Conservation (phyloP, 2,113 vertebrate genomes). For the Pseudorasbora parva region DNA sequence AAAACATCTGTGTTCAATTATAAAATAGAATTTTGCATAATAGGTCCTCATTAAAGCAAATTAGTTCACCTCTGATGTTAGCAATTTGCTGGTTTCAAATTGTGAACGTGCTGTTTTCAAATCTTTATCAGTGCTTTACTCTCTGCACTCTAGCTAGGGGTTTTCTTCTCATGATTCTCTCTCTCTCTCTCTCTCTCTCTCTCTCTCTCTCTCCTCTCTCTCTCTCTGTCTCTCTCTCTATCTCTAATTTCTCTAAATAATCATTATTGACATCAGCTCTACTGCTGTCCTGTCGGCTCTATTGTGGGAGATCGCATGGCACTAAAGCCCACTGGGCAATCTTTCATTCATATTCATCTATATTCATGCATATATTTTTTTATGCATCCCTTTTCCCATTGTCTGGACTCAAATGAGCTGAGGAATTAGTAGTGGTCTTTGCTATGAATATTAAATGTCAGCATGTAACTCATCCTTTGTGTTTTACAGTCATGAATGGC, state of each 20-base stretch:
- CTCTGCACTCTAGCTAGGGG: neutral
- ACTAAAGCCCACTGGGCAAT: slow-evolving; percentile 19
- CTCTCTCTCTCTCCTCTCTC: slow-evolving; percentile 13
- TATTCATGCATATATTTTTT: neutral
- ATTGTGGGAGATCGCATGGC: slow-evolving; percentile 11
- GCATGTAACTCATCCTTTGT: neutral
- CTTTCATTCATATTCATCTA: slow-evolving; percentile 19
- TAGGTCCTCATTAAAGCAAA: no score
- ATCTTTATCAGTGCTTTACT: neutral
- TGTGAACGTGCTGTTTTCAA: neutral
- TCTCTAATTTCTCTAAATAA: neutral
- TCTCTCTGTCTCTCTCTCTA: neutral
- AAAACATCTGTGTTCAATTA: no score
- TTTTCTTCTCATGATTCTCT: neutral
- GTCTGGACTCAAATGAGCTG: slow-evolving; percentile 18
- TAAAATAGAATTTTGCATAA: no score
- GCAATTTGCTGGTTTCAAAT: no score
- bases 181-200: slow-evolving; percentile 11
- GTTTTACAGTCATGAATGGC: neutral
- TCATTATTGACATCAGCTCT: slow-evolving; percentile 37
- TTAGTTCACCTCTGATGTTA: no score
- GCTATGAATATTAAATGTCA: neutral
- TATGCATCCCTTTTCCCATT: neutral
- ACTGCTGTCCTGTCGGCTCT: slow-evolving; percentile 31
- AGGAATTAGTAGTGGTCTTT: slow-evolving; percentile 9